Evolutionary conservation across 2,113 vertebrate genomes (phyloP).

Genomic region (Sterrhoptilus dennistouni): DNA sequence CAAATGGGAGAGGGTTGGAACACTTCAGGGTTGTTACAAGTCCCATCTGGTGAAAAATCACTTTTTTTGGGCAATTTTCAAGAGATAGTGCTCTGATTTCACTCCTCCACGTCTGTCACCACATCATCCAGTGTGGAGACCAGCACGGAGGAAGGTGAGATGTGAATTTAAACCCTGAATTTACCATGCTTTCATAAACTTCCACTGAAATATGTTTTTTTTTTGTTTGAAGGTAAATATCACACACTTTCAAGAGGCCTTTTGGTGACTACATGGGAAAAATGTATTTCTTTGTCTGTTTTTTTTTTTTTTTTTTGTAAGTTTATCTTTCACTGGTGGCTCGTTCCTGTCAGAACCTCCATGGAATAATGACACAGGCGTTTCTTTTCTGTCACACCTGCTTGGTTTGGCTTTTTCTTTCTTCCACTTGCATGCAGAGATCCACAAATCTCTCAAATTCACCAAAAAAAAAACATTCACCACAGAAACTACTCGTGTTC

Average conservation of each 20-base stretch:
- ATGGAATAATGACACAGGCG: neutral
- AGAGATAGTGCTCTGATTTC: conserved; percentile 12
- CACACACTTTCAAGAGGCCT: neutral
- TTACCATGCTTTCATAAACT: neutral
- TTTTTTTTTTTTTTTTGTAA: neutral
- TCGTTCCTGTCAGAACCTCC: neutral
- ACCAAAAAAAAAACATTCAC: neutral
- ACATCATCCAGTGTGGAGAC: neutral
- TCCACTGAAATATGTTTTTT: rapidly evolving
- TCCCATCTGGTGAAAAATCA: conserved; percentile 30
- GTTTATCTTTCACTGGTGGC: neutral
- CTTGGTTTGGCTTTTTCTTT: neutral
- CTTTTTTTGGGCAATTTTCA: conserved; percentile 20
- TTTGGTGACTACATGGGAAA: neutral
- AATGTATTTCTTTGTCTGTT: neutral
- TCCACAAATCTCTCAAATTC: neutral
- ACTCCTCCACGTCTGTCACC: conserved; percentile 17
- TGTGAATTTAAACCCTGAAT: neutral
- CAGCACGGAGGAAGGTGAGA: neutral
- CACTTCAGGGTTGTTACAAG: neutral
- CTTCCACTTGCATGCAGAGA: neutral
- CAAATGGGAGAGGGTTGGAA: neutral
- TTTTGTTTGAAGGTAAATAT: neutral
- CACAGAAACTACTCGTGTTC: neutral
- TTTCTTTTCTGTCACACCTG: neutral